Percentiles rank a stretch among this genome's conserved stretches.
These are phyloP conservation scores for Andrena dorsata DNA, from an alignment of 2,888 invertebrate genomes.

Conservation along the genomic window DNA sequence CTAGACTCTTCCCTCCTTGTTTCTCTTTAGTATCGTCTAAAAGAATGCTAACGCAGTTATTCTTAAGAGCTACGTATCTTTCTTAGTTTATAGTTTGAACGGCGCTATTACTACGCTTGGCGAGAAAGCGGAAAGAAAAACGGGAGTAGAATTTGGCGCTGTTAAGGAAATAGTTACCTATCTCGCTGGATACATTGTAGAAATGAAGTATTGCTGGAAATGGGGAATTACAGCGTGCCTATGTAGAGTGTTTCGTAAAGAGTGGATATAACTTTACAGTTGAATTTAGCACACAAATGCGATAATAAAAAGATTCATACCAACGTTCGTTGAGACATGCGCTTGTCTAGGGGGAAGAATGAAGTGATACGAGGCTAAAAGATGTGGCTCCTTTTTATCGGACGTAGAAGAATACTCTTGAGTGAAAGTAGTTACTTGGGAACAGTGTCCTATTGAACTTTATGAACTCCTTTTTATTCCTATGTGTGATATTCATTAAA, in stretches of 20 bases:
- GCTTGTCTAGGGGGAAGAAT: too few relatives aligned
- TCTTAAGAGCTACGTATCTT: conserved; percentile 11
- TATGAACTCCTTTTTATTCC: background rate
- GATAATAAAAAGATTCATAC: background rate
- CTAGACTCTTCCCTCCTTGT: background rate
- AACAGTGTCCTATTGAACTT: too few relatives aligned
- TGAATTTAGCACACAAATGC: background rate
- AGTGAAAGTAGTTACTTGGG: too few relatives aligned
- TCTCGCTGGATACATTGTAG: too few relatives aligned
- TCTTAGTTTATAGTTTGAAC: conserved; percentile 11
- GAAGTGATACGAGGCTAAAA: too few relatives aligned
- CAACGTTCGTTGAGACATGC: too few relatives aligned
- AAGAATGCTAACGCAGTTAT: conserved; percentile 23
- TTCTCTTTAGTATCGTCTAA: background rate
- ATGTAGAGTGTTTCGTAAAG: background rate
- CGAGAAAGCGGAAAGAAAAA: background rate
- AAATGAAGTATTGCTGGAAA: background rate
- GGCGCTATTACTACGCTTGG: background rate
- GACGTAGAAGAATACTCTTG: too few relatives aligned
- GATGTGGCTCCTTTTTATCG: too few relatives aligned
- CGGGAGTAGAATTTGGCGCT: background rate
- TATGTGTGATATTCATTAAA: background rate
- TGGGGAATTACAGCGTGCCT: background rate
- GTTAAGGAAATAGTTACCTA: too few relatives aligned
- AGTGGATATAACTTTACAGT: background rate